Evolutionary conservation across 2,113 vertebrate genomes (phyloP).

Genomic region (Zosterops hypoxanthus): DNA sequence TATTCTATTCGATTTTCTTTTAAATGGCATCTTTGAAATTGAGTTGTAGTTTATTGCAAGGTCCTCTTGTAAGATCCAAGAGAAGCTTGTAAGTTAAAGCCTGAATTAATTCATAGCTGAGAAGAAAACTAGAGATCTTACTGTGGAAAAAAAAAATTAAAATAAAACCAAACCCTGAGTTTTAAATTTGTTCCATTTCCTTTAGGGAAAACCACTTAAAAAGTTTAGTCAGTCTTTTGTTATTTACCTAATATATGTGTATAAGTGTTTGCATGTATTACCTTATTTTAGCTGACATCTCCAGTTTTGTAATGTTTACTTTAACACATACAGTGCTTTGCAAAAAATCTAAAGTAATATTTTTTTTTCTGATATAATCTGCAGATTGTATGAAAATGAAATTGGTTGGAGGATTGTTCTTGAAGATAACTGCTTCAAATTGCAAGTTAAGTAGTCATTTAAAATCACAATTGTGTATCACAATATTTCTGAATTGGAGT

Average conservation of each 20-base stretch:
- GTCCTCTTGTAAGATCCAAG: background rate
- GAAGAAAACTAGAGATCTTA: background rate
- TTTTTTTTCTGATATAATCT: background rate
- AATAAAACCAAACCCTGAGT: background rate
- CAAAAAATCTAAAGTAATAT: background rate
- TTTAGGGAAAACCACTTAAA: background rate
- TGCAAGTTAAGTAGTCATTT: background rate
- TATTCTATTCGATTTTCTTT: background rate
- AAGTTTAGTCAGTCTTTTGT: background rate
- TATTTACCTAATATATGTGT: background rate
- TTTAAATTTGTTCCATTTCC: background rate
- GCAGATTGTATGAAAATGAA: background rate
- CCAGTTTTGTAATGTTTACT: background rate
- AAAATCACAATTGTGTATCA: background rate
- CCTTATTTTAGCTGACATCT: background rate
- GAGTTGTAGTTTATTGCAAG: background rate
- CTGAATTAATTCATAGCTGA: background rate
- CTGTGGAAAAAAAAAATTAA: background rate
- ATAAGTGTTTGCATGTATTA: background rate
- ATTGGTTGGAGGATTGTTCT: background rate
- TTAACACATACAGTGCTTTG: background rate
- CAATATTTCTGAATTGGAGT: background rate
- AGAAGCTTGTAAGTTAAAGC: background rate
- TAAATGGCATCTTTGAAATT: background rate
- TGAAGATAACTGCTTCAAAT: background rate